Evolutionary conservation across 2,888 invertebrate species (phyloP).

Genomic region (Cephus nigrinus): DNA sequence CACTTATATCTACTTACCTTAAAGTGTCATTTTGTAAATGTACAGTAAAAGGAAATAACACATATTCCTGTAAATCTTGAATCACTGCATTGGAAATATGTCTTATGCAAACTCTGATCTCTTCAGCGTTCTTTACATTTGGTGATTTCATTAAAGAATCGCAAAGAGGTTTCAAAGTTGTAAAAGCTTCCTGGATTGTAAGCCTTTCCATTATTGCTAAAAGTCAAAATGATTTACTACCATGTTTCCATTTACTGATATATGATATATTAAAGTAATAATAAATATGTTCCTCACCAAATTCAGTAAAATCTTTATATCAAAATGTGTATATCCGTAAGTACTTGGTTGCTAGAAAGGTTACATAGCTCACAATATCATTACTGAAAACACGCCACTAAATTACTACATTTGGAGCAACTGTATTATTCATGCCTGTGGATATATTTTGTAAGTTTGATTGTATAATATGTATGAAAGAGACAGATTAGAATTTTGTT

Average conservation of each 20-base stretch:
- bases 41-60: constrained; percentile 68
- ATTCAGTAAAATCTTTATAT: background rate
- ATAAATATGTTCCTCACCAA: background rate
- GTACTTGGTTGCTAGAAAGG: background rate
- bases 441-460: background rate
- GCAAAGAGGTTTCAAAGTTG: constrained; percentile 69
- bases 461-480: background rate
- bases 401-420: background rate
- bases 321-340: background rate
- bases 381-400: background rate
- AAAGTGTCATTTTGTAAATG: constrained; percentile 52
- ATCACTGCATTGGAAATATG: constrained; percentile 64
- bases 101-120: constrained; percentile 58
- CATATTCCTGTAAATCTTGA: constrained; percentile 69
- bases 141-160: constrained; percentile 69
- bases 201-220: constrained; percentile 38
- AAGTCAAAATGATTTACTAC: background rate
- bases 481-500: background rate
- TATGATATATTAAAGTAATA: background rate
- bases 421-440: background rate
- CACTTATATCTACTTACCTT: constrained; percentile 39
- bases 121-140: constrained; percentile 59
- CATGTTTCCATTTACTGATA: background rate
- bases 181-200: constrained; percentile 40
- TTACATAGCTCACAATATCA: background rate